Conservation (phyloP, 2,113 vertebrate genomes). For the Podiceps cristatus region DNA sequence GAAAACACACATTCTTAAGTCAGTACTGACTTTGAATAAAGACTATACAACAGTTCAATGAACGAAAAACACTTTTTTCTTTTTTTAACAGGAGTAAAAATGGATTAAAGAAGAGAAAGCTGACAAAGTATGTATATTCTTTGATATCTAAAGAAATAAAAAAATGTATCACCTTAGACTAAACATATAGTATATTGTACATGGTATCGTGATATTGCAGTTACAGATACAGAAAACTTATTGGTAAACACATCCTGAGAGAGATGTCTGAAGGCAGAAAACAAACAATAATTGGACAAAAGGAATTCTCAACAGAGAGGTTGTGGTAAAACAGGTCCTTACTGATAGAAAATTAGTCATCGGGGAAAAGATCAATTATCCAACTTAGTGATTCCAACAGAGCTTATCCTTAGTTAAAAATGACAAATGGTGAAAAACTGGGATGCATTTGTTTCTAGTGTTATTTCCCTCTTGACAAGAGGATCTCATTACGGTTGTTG, state of each 20-base stretch:
- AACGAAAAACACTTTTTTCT: neutral
- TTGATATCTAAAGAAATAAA: neutral
- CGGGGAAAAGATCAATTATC: slow-evolving; percentile 19
- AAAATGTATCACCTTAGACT: neutral
- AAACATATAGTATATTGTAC: neutral
- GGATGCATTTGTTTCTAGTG: slow-evolving; percentile 15
- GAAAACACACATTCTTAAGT: neutral
- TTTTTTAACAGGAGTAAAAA: slow-evolving; percentile 92
- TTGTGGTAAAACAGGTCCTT: neutral
- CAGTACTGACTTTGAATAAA: neutral
- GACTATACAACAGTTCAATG: neutral
- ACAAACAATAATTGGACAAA: neutral
- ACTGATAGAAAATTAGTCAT: slow-evolving; percentile 36
- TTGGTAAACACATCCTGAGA: neutral
- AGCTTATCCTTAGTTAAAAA: slow-evolving; percentile 42
- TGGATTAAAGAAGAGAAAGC: slow-evolving; percentile 95
- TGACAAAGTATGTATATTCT: slow-evolving; percentile 88
- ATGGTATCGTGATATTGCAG: neutral
- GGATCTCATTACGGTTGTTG: slow-evolving; percentile 7
- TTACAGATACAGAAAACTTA: neutral
- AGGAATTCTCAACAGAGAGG: neutral
- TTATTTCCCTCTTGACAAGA: slow-evolving; percentile 1
- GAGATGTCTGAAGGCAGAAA: neutral
- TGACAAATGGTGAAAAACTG: neutral
- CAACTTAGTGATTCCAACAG: neutral